A percentile compares a stretch with the other conserved stretches of the same genome.
phyloP scores from a whole-genome alignment of 2,888 invertebrate genomes.

The Clunio marinus region DNA sequence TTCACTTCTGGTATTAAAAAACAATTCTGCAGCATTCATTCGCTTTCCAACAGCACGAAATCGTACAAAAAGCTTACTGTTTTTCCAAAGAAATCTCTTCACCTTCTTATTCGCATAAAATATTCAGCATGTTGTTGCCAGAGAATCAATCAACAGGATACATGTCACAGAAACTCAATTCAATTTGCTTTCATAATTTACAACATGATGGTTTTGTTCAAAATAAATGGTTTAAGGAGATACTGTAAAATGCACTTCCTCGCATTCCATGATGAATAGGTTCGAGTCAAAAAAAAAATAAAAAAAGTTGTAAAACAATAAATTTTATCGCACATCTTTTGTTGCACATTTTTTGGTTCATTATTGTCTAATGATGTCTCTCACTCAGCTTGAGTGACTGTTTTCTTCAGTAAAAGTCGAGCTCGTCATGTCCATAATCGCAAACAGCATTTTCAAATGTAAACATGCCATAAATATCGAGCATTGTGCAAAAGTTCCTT shows the following conservation, averaged over 20 bases:
- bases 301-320: slow-evolving; percentile 33
- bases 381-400: background rate
- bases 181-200: slow-evolving; percentile 7
- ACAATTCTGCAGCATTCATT: background rate
- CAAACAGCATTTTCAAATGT: slow-evolving; percentile 8
- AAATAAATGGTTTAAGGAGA: no score
- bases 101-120: background rate
- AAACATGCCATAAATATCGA: slow-evolving; percentile 32
- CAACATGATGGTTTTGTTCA: background rate
- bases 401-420: background rate
- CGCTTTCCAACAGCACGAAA: background rate
- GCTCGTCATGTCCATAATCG: slow-evolving; percentile 20
- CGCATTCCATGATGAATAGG: background rate
- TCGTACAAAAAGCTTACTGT: background rate
- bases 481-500: background rate
- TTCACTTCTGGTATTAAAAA: slow-evolving; percentile 32
- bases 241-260: slow-evolving; percentile 31
- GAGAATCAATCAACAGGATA: slow-evolving; percentile 29
- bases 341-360: slow-evolving; percentile 18
- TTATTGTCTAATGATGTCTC: slow-evolving; percentile 30
- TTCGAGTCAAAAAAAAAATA: background rate
- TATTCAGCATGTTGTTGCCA: background rate
- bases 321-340: slow-evolving; percentile 10
- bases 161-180: slow-evolving; percentile 1
- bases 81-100: background rate